Evolutionary conservation across 64 coral and sea anemone species (phyloP).

Genomic region (Montipora sp.): DNA sequence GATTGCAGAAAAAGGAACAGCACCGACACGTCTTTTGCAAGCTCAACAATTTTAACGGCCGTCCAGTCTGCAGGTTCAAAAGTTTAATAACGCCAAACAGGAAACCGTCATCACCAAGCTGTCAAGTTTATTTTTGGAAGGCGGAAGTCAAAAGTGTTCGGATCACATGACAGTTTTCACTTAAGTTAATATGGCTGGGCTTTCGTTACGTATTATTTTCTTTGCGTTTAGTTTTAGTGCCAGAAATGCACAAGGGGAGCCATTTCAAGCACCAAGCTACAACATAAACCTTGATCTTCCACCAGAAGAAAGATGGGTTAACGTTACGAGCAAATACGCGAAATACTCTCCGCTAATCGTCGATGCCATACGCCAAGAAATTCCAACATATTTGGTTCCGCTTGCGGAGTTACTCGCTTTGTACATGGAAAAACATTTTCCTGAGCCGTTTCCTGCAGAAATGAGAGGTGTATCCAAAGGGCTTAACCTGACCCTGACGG

Average conservation of each 20-base stretch:
- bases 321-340: slow-evolving; percentile 65
- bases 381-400: slow-evolving; percentile 51
- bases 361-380: not conserved
- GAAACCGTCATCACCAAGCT: not conserved
- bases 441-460: slow-evolving; percentile 74
- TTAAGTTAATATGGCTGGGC: not conserved
- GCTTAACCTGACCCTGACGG: slow-evolving; percentile 61
- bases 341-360: slow-evolving; percentile 29
- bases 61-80: not conserved
- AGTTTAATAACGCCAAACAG: too few species aligned
- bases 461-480: slow-evolving; percentile 74
- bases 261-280: slow-evolving; percentile 73
- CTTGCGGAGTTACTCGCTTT: slow-evolving; percentile 65
- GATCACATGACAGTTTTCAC: not conserved
- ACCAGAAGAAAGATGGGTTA: slow-evolving; percentile 81
- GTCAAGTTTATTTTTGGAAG: not conserved
- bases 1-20: not conserved
- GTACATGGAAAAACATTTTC: slow-evolving; percentile 61
- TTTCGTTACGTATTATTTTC: not conserved
- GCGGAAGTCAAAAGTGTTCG: not conserved
- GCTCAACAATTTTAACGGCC: not conserved
- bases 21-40: not conserved
- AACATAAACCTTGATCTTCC: slow-evolving; percentile 80
- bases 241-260: slow-evolving; percentile 11
- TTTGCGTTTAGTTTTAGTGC: not conserved